Evolutionary conservation across 2,797 vertebrate species (phyloP).

Genomic region (Protonibea diacanthus): DNA sequence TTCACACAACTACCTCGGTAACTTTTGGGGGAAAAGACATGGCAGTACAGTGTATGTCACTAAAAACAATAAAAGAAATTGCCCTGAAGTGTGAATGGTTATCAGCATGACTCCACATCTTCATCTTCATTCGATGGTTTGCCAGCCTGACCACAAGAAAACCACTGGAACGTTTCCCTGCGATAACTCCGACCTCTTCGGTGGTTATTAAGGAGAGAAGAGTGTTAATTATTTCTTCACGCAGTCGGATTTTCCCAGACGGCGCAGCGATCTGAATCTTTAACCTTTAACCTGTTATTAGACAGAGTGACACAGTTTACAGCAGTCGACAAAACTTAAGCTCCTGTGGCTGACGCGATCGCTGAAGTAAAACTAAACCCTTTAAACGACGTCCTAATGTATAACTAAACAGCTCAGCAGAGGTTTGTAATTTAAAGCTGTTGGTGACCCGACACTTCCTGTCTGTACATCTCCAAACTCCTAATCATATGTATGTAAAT

Average conservation of each 20-base stretch:
- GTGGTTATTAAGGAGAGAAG: conserved; percentile 20
- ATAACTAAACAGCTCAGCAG: conserved; percentile 9
- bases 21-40: neutral
- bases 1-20: neutral
- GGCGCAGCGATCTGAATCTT: neutral
- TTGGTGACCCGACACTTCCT: conserved; percentile 35
- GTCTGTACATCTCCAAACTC: conserved; percentile 9
- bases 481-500: conserved; percentile 24
- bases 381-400: conserved; percentile 14
- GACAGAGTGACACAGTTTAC: neutral
- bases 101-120: neutral
- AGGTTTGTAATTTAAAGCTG: conserved; percentile 44
- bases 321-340: neutral
- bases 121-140: neutral
- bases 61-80: too few relatives aligned
- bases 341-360: neutral
- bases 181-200: conserved; percentile 11
- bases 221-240: conserved; percentile 8
- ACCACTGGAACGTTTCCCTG: neutral
- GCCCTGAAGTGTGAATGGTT: neutral
- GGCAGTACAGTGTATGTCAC: too few relatives aligned
- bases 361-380: neutral
- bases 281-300: conserved; percentile 23
- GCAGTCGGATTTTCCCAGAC: conserved; percentile 36
- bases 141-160: neutral